Evolutionary conservation across 2,113 vertebrate species (phyloP).

Genomic region (Tricholaema leucomelas): DNA sequence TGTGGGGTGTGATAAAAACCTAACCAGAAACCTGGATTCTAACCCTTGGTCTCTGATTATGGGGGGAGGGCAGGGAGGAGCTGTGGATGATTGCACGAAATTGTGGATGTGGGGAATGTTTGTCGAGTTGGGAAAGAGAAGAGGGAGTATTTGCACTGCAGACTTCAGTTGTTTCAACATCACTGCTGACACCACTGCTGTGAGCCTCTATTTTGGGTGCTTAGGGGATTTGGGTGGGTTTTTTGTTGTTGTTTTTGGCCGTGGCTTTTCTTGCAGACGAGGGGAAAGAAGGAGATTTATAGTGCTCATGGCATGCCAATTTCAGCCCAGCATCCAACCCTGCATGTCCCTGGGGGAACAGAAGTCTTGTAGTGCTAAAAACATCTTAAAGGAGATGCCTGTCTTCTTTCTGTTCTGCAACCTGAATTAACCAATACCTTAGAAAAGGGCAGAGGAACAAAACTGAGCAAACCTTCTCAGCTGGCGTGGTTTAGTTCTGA

Average conservation of each 20-base stretch:
- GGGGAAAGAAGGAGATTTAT: background rate
- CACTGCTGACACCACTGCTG: background rate
- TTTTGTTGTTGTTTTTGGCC: background rate
- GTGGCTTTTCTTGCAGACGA: background rate
- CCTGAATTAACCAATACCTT: background rate
- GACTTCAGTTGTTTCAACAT: constrained; percentile 6
- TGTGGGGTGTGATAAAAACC: background rate
- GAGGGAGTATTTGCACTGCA: constrained; percentile 21
- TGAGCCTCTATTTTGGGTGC: background rate
- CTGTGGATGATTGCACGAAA: background rate
- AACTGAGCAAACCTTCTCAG: background rate
- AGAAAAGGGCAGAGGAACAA: background rate
- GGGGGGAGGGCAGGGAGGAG: accelerated
- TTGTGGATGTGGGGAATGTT: background rate
- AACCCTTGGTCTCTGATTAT: background rate
- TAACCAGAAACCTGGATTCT: background rate
- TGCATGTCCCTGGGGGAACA: background rate
- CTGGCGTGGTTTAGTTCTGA: background rate
- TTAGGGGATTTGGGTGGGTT: background rate
- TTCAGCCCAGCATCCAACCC: background rate
- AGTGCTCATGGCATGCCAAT: background rate
- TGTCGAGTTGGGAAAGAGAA: constrained; percentile 37
- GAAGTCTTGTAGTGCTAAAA: accelerated
- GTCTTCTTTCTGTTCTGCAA: background rate
- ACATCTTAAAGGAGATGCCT: background rate